Conservation (phyloP, 92 coral and sea anemone genomes). For the Epizoanthus scotinus region DNA sequence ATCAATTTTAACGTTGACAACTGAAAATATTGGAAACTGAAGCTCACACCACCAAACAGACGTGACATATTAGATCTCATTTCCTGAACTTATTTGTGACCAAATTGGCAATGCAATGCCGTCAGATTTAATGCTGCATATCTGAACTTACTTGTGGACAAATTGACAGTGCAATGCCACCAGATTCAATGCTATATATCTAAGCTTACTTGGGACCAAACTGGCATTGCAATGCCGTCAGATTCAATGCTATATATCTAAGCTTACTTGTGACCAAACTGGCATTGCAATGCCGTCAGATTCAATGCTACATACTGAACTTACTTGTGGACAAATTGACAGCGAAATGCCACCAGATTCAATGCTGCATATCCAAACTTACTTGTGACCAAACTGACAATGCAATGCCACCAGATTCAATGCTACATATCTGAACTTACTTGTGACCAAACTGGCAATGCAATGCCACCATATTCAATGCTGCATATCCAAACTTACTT, state of each 20-base stretch:
- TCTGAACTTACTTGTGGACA: constrained; percentile 79
- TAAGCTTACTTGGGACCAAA: too few species aligned
- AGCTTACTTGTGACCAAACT: too few species aligned
- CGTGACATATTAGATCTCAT: too few species aligned
- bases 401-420: constrained; percentile 88
- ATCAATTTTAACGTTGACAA: too few species aligned
- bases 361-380: constrained; percentile 77
- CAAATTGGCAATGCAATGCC: too few species aligned
- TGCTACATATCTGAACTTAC: constrained; percentile 81
- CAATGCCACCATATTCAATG: constrained; percentile 84
- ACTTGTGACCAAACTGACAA: constrained; percentile 94
- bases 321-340: constrained; percentile 92
- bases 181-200: constrained; percentile 93
- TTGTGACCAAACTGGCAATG: constrained; percentile 94
- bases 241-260: too few species aligned
- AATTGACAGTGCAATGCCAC: constrained; percentile 88
- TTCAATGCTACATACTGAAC: not conserved
- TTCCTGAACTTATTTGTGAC: constrained; percentile 80
- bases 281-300: too few species aligned
- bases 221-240: too few species aligned
- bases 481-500: constrained; percentile 82
- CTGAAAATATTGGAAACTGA: too few species aligned
- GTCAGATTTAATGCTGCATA: too few species aligned
- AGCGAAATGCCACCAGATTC: constrained; percentile 85
- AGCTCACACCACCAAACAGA: too few species aligned